A percentile compares a stretch with the other conserved stretches of the same genome.
phyloP scores from a whole-genome alignment of 2,888 invertebrate genomes.

The Heteropelma amictum region DNA sequence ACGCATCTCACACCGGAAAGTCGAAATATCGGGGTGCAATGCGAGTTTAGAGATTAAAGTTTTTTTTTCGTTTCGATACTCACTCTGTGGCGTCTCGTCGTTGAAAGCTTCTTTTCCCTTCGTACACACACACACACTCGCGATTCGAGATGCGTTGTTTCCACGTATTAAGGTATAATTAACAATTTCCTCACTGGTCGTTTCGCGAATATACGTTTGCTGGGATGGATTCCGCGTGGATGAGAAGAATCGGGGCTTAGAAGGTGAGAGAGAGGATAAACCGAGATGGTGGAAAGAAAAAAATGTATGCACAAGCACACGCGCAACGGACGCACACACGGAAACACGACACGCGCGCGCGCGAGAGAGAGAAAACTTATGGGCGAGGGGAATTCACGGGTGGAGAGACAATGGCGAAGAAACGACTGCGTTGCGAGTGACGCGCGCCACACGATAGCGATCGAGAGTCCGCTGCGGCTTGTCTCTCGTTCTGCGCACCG shows the following conservation, averaged over 20 bases:
- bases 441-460: constrained; percentile 26
- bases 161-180: neutral
- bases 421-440: constrained; percentile 62
- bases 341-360: constrained; percentile 1
- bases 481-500: neutral
- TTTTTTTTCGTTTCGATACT: neutral
- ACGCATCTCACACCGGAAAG: neutral
- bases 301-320: neutral
- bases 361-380: neutral
- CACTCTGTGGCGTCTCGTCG: neutral
- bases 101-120: neutral
- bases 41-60: neutral
- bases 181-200: neutral
- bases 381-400: neutral
- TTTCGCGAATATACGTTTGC: neutral
- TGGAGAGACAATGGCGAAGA: constrained; percentile 70
- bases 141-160: neutral
- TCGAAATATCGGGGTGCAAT: neutral
- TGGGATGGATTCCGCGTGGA: neutral
- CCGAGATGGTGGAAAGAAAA: neutral
- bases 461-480: neutral
- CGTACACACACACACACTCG: neutral
- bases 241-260: neutral
- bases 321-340: neutral
- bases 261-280: neutral